A percentile compares a stretch with the other conserved stretches of the same genome.
Conservation (phyloP, 2,797 vertebrate genomes). For the Pempheris klunzingeri region DNA sequence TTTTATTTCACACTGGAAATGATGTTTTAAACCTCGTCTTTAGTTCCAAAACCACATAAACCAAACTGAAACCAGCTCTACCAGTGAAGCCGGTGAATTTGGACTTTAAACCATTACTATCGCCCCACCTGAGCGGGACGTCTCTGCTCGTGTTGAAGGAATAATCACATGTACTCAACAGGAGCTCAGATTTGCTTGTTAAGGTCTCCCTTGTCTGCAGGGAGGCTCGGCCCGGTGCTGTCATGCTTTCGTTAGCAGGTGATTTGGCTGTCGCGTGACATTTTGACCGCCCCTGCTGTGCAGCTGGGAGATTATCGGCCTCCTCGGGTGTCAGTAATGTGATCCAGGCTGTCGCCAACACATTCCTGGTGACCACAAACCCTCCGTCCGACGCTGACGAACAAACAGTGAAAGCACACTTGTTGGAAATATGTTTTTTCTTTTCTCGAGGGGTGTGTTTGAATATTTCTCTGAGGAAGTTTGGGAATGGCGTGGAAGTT, state of each 20-base stretch:
- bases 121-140: rapidly evolving
- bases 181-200: background rate
- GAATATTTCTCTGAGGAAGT: background rate
- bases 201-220: background rate
- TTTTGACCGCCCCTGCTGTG: conserved; percentile 26
- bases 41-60: too few species aligned
- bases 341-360: conserved; percentile 52
- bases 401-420: background rate
- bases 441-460: background rate
- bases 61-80: background rate
- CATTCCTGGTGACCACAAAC: conserved; percentile 48
- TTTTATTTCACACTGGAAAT: background rate
- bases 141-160: background rate
- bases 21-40: background rate
- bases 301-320: conserved; percentile 47
- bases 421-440: background rate
- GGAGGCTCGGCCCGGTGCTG: background rate
- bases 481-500: background rate
- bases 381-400: background rate
- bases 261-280: conserved; percentile 38
- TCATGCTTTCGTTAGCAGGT: conserved; percentile 42
- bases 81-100: background rate
- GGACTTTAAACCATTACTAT: background rate
- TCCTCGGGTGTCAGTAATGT: conserved; percentile 65
- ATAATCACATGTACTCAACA: background rate